A percentile compares a stretch with the other conserved stretches of the same genome.
These are phyloP conservation scores for Seira ritae DNA, from an alignment of 2,888 invertebrate species.

Conservation along the genomic window DNA sequence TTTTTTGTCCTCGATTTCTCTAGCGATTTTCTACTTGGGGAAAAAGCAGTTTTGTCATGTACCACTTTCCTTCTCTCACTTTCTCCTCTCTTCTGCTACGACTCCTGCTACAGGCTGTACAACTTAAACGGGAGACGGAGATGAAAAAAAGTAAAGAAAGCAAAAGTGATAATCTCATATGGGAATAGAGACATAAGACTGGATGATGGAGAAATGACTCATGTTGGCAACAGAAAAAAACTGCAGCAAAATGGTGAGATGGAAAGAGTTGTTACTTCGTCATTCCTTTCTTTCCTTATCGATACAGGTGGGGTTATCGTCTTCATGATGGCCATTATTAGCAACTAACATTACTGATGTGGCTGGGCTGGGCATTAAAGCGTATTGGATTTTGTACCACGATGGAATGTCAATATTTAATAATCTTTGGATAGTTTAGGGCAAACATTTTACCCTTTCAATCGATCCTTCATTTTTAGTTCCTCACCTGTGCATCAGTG, in stretches of 20 bases:
- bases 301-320: not conserved
- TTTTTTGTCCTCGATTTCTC: slow-evolving; percentile 15
- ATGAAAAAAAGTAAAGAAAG: not conserved
- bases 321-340: not conserved
- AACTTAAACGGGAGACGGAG: not conserved
- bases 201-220: not conserved
- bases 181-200: slow-evolving; percentile 5
- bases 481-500: too few species aligned
- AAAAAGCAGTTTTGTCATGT: slow-evolving; percentile 14
- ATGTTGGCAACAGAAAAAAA: too few species aligned
- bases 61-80: slow-evolving; percentile 6
- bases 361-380: too few species aligned
- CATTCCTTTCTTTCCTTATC: not conserved
- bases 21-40: not conserved
- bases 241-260: too few species aligned
- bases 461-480: too few species aligned
- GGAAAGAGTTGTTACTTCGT: too few species aligned
- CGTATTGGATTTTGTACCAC: too few species aligned
- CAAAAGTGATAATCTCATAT: slow-evolving; percentile 16
- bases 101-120: not conserved
- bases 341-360: too few species aligned
- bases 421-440: not conserved
- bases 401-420: slow-evolving; percentile 8
- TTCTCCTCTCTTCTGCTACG: not conserved
- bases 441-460: not conserved